Evolutionary conservation across 2,113 vertebrate genomes (phyloP), one percentile per base, ranked within the genome.

Genomic region (Perccottus glenii): DNA sequence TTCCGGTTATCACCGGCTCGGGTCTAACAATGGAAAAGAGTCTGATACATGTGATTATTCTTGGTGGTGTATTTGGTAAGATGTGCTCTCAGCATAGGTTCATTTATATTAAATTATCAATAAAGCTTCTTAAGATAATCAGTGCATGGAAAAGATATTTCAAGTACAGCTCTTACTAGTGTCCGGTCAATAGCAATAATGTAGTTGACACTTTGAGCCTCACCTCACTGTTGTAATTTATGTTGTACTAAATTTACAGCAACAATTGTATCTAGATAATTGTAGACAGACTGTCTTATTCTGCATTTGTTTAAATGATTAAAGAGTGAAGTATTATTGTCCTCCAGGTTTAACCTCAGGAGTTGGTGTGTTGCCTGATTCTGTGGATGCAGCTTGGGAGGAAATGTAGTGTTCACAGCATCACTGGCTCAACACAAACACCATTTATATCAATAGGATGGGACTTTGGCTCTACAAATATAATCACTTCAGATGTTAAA

Each of bases 301-400:
- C 19, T 27, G 19, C 19, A 27, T 3, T 1, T 27, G 19, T 27
- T 27, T 27, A 27, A 27, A 27, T 2, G 1, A 46, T 11, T 46
- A 46, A 5, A 46, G 44, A 12, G 10, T 46, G 12, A 12, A 11
- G 50, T 33, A 44, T 36, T 74, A 7, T 64, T n/a, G 2, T 64
- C 48, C 50, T 67, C n/a, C 60, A 86, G 86, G 82, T 79, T 64
- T 78, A 44, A 61, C 56, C 32, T 7, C 64, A 48, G 82, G 70
- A 78, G 32, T 0, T 12, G 74, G 50, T 19, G 9, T 84, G 44
- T 40, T 88, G 35, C 76, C 76, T 15, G 51, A 1, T 56, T 33
- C 52, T 64, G 55, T 82, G 35, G n/a, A 5, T 16, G 59, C 3
- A 57, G 9, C 63, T 40, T 85, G 5, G 78, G 74, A 75, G 51